Base-by-base conservation (phyloP, 2,113 vertebrate genomes). In the Podarcis cretensis region DNA sequence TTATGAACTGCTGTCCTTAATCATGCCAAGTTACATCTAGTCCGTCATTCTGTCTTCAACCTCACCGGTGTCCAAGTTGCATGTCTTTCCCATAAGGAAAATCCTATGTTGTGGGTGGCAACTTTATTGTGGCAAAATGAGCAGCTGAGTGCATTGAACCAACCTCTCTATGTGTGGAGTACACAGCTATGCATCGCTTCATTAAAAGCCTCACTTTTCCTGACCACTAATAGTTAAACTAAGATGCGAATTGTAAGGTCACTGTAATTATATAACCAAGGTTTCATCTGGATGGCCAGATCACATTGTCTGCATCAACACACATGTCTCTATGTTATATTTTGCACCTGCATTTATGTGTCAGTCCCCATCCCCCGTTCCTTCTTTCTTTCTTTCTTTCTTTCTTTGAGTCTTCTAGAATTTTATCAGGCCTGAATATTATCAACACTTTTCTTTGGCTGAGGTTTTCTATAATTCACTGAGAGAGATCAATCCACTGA, bases 401-500 rank as follows among this genome's bases (percentile, higher is more conserved):
- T 20, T 71, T 88, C 43, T 93, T 92, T 57, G 37, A 78, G 65
- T 79, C 92, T 92, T 59, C 90, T 87, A 84, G 83, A 92, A 90
- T 90, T 75, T 90, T 90, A 81, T 37, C 78, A 75, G 4, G 57
- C 43, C 83, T 94, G 20, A 78, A 81, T 91, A 91, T 59, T 90
- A 87, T 90, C 81, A 81, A 59, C 4, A 32, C n/a, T 79, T 89
- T 87, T 88, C 78, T 25, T 74, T 59, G 86, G 48, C 84, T 89
- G 91, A 90, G 89, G 82, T 90, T 78, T 86, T 74, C 65, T 88
- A 87, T 59, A 90, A 43, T 83, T 91, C 87, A 90, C 14, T 78
- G 68, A 87, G 90, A 91, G 25, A 93, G 89, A 94, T 94, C 87
- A 89, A 91, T 83, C 73, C 57, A 6, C 0, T 91, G 93, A 95